phyloP scores from a whole-genome alignment of 1,140 invertebrate genomes.

The Diorhabda sublineata region DNA sequence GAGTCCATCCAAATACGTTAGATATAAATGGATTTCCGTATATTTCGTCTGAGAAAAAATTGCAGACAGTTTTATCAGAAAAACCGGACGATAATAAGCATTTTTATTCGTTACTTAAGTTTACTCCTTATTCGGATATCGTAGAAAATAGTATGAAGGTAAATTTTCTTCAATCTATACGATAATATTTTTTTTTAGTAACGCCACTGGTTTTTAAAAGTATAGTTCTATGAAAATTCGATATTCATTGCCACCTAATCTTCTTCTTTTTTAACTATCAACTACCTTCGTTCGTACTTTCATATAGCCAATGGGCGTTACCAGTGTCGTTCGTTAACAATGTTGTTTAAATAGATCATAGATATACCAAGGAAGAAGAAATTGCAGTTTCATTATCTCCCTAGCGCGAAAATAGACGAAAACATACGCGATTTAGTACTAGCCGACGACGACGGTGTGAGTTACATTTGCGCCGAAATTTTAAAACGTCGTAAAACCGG shows the following conservation, averaged over 20 bases:
- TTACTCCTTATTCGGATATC: slow-evolving; percentile 29
- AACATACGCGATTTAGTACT: slow-evolving; percentile 8
- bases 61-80: slow-evolving; percentile 25
- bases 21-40: slow-evolving; percentile 12
- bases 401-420: slow-evolving; percentile 5
- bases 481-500: slow-evolving; percentile 12
- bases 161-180: too few relatives aligned
- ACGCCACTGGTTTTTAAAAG: too few relatives aligned
- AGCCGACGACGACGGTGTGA: slow-evolving; percentile 30
- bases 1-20: slow-evolving; percentile 28
- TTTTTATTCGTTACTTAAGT: slow-evolving; percentile 27
- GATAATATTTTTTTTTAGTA: too few relatives aligned
- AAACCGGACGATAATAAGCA: slow-evolving; percentile 22
- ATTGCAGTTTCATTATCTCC: slow-evolving; percentile 15
- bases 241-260: too few relatives aligned
- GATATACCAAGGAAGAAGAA: slow-evolving; percentile 27
- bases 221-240: too few relatives aligned
- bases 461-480: slow-evolving; percentile 23
- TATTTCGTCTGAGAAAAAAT: slow-evolving; percentile 24
- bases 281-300: too few relatives aligned
- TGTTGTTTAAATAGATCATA: not conserved
- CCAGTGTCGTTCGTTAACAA: too few relatives aligned
- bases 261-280: too few relatives aligned
- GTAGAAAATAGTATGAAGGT: slow-evolving; percentile 23
- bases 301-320: too few relatives aligned